These are phyloP conservation scores for Drosophila subpulchrella DNA, from an alignment of 1,140 invertebrate species.

Conservation along the genomic window DNA sequence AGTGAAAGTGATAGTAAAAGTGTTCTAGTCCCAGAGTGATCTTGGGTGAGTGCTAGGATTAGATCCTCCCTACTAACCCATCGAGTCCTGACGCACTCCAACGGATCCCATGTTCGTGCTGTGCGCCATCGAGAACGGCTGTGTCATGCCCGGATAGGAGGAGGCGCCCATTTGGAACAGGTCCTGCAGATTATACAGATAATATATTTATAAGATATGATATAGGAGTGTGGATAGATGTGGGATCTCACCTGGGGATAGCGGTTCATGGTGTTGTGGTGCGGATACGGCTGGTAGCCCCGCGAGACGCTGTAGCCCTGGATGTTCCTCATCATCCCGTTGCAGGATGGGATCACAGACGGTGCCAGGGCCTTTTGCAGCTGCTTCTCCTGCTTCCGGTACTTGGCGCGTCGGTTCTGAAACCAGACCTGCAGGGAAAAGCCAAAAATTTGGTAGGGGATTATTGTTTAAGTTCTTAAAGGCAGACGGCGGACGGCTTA, in stretches of 20 bases:
- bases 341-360: constrained; percentile 95
- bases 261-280: constrained; percentile 96
- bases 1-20: constrained; percentile 3
- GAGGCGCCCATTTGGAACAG: constrained; percentile 94
- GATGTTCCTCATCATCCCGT: constrained; percentile 98
- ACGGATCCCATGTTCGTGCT: constrained; percentile 95
- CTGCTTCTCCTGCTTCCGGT: constrained; percentile 99
- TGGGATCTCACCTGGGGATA: constrained; percentile 92
- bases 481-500: neutral
- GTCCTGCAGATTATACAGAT: constrained; percentile 48
- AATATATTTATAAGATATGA: neutral
- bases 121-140: constrained; percentile 97
- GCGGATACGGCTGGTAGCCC: constrained; percentile 96
- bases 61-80: constrained; percentile 88
- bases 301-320: constrained; percentile 93
- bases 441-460: neutral
- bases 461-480: too few relatives aligned
- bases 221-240: neutral
- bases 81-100: constrained; percentile 94
- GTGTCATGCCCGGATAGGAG: constrained; percentile 95
- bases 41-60: neutral
- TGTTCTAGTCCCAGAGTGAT: neutral
- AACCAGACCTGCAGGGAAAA: constrained; percentile 88
- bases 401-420: constrained; percentile 99
- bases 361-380: constrained; percentile 96